Evolutionary conservation across 2,888 invertebrate species (phyloP).

Genomic region (Hedychridium roseum): DNA sequence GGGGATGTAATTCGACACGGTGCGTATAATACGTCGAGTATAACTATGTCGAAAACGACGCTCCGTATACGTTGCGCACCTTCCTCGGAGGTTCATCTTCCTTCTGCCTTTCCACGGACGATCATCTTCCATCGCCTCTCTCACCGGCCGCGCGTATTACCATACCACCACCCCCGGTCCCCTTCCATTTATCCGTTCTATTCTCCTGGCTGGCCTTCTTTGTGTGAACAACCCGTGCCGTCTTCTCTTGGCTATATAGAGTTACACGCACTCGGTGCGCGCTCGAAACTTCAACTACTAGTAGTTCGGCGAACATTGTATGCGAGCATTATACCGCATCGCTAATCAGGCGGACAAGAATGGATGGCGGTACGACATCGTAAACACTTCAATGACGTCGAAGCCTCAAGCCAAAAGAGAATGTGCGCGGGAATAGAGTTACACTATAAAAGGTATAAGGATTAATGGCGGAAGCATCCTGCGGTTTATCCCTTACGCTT

Average conservation of each 20-base stretch:
- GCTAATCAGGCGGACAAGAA: not conserved
- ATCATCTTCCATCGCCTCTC: not conserved
- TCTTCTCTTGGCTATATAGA: conserved; percentile 16
- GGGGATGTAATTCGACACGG: conserved; percentile 46
- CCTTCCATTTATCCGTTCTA: too few species aligned
- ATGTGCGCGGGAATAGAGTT: too few species aligned
- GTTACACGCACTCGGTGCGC: conserved; percentile 14
- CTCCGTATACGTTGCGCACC: too few species aligned
- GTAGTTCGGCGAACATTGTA: conserved; percentile 16
- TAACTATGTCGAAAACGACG: conserved; percentile 15
- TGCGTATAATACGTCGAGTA: conserved; percentile 40
- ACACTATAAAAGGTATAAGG: too few species aligned
- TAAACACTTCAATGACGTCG: too few species aligned
- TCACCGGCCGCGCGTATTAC: too few species aligned
- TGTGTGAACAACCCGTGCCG: conserved; percentile 1
- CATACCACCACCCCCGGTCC: too few species aligned
- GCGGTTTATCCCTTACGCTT: too few species aligned
- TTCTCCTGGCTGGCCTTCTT: conserved; percentile 3
- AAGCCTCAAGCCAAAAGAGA: too few species aligned
- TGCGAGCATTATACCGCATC: not conserved
- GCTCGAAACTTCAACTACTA: conserved; percentile 11
- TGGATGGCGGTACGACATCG: conserved; percentile 1
- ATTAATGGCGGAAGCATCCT: too few species aligned
- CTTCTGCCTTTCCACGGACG: not conserved
- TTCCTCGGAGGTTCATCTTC: too few species aligned